Evolutionary conservation across 2,888 invertebrate genomes (phyloP), one percentile per base, ranked within the genome.

Genomic region (Meta bourneti): DNA sequence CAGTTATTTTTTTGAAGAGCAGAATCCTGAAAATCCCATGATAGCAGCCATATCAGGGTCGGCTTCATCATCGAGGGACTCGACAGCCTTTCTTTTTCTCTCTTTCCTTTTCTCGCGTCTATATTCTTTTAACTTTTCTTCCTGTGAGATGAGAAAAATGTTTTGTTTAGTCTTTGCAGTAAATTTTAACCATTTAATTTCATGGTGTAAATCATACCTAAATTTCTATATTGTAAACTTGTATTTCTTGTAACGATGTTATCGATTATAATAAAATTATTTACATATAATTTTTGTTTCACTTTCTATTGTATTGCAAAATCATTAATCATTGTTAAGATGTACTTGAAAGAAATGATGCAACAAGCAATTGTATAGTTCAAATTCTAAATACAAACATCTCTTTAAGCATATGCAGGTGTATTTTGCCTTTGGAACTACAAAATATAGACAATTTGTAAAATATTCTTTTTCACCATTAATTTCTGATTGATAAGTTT

Each of bases 11-110:
- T 98, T 98, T 7, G 97, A 96, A 6, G 97, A 96, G 8, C 98
- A 98, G 95, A 99, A 99, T 0, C 98, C 98, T 8, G 97, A 97
- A 95, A 99, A 99, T 9, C 99, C 99, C 99, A 99, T 99, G 93
- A 99, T 97, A 93, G 97, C 97, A 19, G 98, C 97, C 94, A 99
- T 96, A 94, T 98, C 98, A 74, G 95, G 94, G 93, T 95, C 95
- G 72, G 94, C 94, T 93, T 95, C 96, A 34, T 94, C 94, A 79
- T 96, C 96, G 13, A 96, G 95, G 9, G 95, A 95, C 93, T 97
- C 97, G 93, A 97, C 97, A 0, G 97, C 96, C 95, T 97, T 97
- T 94, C 98, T 96, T 94, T 98, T 98, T 93, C 97, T 97, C 94
- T 99, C 98, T 94, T 98, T 97, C 93, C 97, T 96, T 94, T 97